These are phyloP conservation scores for Gyrodactylus salaris DNA, from an alignment of 1,140 invertebrate genomes.

Conservation along the genomic window DNA sequence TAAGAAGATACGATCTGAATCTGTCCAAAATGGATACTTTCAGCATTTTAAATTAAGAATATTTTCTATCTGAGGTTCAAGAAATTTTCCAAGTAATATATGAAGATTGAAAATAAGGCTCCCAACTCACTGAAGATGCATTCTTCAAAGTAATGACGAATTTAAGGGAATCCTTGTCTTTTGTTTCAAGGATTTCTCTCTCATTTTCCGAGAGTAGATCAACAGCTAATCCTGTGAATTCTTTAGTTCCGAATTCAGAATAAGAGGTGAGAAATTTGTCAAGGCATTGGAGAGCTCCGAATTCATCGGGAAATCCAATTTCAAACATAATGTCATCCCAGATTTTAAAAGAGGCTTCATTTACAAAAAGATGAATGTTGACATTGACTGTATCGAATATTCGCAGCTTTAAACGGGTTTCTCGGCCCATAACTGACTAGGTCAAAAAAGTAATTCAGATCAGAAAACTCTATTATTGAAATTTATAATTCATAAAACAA, in stretches of 20 bases:
- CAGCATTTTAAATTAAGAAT: no score
- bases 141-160: not conserved
- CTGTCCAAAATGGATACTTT: no score
- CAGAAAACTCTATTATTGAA: no score
- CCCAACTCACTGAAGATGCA: not conserved
- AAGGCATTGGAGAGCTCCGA: not conserved
- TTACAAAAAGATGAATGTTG: not conserved
- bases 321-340: not conserved
- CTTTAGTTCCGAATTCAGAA: not conserved
- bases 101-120: not conserved
- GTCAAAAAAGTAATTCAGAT: no score
- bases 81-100: no score
- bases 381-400: not conserved
- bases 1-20: no score
- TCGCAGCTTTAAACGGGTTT: not conserved
- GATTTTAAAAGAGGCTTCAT: not conserved
- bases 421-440: no score
- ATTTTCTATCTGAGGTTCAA: no score
- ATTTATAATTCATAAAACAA: no score
- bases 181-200: not conserved
- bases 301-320: not conserved
- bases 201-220: not conserved
- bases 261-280: not conserved
- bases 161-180: not conserved
- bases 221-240: not conserved